Conservation (phyloP, 2,797 vertebrate genomes). For the Pelobates cultripes region DNA sequence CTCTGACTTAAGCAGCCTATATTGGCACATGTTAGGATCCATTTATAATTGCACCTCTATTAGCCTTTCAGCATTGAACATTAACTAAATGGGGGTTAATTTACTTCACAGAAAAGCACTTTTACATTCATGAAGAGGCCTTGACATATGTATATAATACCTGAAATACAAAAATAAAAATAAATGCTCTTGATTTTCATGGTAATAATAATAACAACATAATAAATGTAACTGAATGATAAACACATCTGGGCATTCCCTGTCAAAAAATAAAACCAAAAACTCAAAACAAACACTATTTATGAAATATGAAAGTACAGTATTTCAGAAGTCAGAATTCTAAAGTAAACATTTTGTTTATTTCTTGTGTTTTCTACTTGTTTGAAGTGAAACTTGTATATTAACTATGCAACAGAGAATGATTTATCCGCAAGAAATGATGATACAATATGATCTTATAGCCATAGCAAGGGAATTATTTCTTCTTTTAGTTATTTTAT, state of each 20-base stretch:
- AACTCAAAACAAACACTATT: not conserved
- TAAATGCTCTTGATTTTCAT: constrained; percentile 54
- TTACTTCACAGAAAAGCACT: constrained; percentile 73
- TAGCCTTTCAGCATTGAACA: constrained; percentile 74
- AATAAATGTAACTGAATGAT: not conserved
- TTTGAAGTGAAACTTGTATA: no score
- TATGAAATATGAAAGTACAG: no score
- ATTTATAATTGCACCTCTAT: constrained; percentile 75
- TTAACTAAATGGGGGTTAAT: constrained; percentile 75
- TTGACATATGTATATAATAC: constrained; percentile 66
- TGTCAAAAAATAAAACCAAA: not conserved
- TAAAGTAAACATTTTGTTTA: no score
- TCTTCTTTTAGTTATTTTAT: no score
- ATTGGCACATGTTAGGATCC: constrained; percentile 77
- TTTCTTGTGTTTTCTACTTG: no score
- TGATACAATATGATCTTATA: no score
- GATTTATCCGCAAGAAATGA: no score
- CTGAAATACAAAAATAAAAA: constrained; percentile 57
- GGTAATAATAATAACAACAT: not conserved
- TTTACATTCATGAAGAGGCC: constrained; percentile 73
- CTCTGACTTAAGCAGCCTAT: constrained; percentile 71
- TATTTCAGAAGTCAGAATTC: no score
- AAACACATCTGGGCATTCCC: not conserved
- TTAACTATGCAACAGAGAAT: no score
- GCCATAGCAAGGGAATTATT: no score